phyloP scores from a whole-genome alignment of 2,888 invertebrate genomes.

The Scaeva pyrastri region DNA sequence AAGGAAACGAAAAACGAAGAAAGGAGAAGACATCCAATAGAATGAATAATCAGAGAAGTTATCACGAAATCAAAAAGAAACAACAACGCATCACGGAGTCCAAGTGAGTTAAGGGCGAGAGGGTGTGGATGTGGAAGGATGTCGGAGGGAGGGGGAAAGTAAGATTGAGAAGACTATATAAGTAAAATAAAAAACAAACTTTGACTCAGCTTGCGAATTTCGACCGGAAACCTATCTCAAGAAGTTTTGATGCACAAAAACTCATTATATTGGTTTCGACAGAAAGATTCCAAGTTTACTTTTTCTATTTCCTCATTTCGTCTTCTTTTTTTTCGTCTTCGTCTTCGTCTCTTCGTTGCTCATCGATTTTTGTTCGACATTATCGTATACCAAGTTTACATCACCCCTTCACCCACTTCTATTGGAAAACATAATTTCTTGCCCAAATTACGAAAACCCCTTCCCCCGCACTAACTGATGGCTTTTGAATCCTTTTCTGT shows the following conservation, averaged over 20 bases:
- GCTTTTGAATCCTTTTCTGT: slow-evolving; percentile 14
- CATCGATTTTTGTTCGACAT: slow-evolving; percentile 26
- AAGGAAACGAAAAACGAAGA: slow-evolving; percentile 31
- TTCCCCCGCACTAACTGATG: background rate
- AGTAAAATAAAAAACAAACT: slow-evolving; percentile 39
- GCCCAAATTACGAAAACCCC: background rate
- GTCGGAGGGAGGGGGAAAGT: background rate
- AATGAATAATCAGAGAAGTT: slow-evolving; percentile 75
- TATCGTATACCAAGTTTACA: slow-evolving; percentile 18
- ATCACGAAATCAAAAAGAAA: slow-evolving; percentile 66
- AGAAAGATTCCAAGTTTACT: slow-evolving; percentile 57
- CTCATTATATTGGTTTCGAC: slow-evolving; percentile 67
- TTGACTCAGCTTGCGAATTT: slow-evolving; percentile 69
- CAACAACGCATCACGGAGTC: slow-evolving; percentile 1
- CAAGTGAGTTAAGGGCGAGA: no score
- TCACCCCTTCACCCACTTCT: slow-evolving; percentile 3
- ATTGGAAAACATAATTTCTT: slow-evolving; percentile 6
- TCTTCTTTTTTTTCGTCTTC: background rate
- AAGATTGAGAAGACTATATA: background rate
- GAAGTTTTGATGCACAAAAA: slow-evolving; percentile 75
- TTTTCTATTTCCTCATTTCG: slow-evolving; percentile 34
- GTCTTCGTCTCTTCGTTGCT: background rate
- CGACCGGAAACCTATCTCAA: slow-evolving; percentile 73
- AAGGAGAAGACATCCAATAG: slow-evolving; percentile 62
- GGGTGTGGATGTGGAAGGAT: no score